phyloP scores from a whole-genome alignment of 2,113 vertebrate species.

The Lampris incognitus region DNA sequence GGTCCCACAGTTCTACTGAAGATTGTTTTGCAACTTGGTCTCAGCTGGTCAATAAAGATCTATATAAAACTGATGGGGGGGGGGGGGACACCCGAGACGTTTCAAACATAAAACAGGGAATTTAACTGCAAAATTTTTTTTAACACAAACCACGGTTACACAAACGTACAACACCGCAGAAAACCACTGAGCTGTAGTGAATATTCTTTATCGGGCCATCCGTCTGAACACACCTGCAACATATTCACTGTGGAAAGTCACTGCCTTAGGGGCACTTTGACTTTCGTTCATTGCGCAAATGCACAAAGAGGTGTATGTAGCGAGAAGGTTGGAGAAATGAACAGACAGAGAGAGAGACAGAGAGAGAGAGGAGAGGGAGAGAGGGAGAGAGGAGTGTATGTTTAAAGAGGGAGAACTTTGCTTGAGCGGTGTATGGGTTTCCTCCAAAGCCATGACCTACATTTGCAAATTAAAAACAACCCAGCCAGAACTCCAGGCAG shows the following conservation, averaged over 20 bases:
- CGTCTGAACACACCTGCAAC: slow-evolving; percentile 29
- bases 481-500: slow-evolving; percentile 49
- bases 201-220: neutral
- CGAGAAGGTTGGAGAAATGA: neutral
- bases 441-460: slow-evolving; percentile 73
- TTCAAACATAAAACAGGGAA: too few relatives aligned
- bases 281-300: slow-evolving; percentile 8
- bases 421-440: slow-evolving; percentile 26
- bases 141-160: neutral
- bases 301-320: neutral
- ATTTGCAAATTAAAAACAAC: slow-evolving; percentile 77
- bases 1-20: too few relatives aligned
- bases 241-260: slow-evolving; percentile 14
- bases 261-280: slow-evolving; percentile 25
- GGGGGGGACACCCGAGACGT: too few relatives aligned
- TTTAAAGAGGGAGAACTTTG: slow-evolving; percentile 26
- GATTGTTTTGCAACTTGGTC: too few relatives aligned
- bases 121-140: too few relatives aligned
- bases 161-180: neutral
- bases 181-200: neutral
- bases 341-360: slow-evolving; percentile 8
- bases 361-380: slow-evolving; percentile 18
- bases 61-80: too few relatives aligned
- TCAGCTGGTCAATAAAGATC: too few relatives aligned
- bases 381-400: slow-evolving; percentile 13